Percentiles rank a stretch among this genome's conserved stretches.
Conservation (phyloP, 53 echinoderm and acorn worm species). For the Stichopus horrens region DNA sequence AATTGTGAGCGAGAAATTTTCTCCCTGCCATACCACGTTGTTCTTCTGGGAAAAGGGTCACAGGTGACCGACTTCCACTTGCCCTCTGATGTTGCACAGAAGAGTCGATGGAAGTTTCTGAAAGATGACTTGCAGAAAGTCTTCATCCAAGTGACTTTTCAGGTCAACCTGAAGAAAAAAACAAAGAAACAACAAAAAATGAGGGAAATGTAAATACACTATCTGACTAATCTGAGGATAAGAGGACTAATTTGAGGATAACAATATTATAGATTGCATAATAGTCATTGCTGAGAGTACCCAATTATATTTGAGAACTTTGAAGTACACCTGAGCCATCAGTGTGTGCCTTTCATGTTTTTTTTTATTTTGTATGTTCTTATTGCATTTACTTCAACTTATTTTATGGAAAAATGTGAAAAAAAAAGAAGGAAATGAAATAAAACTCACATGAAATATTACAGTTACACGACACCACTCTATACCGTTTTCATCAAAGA, state of each 20-base stretch:
- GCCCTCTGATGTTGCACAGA: slow-evolving; percentile 10
- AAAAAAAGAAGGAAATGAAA: not conserved
- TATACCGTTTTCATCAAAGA: slow-evolving; percentile 43
- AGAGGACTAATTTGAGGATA: too few species aligned
- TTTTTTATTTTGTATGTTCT: too few species aligned
- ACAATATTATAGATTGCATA: not conserved
- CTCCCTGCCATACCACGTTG: not conserved
- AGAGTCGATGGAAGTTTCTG: slow-evolving; percentile 7
- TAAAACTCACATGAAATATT: slow-evolving; percentile 56
- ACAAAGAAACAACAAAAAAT: not conserved
- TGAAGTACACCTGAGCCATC: too few species aligned
- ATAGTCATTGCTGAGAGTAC: not conserved
- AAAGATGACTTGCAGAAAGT: slow-evolving; percentile 15
- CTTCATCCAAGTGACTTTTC: not conserved
- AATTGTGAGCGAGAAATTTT: not conserved
- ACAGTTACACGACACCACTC: slow-evolving; percentile 68
- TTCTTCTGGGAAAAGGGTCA: not conserved
- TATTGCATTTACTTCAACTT: too few species aligned
- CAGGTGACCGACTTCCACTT: slow-evolving; percentile 12
- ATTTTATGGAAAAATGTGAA: not conserved
- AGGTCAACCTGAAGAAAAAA: not conserved
- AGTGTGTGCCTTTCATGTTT: too few species aligned
- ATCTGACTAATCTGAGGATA: too few species aligned
- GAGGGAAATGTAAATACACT: too few species aligned
- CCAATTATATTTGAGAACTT: too few species aligned